Percentiles rank a stretch among this genome's conserved stretches.
These are phyloP conservation scores for Agonopterix arenella DNA, from an alignment of 2,888 invertebrate species.

Conservation along the genomic window DNA sequence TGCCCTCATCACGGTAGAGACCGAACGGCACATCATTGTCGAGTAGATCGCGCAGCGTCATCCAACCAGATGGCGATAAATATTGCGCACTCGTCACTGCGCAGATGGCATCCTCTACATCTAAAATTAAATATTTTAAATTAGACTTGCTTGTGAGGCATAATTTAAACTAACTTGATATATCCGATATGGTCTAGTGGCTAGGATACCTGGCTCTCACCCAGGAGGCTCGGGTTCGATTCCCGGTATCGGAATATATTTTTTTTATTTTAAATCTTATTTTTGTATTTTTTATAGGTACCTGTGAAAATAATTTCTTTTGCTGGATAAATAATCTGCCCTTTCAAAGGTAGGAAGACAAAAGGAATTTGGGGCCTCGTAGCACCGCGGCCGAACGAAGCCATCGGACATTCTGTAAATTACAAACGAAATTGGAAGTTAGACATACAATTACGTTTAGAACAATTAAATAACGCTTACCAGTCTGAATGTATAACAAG, in stretches of 20 bases:
- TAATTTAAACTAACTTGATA: conserved; percentile 1
- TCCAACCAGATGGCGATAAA: conserved; percentile 87
- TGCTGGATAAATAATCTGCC: conserved; percentile 92
- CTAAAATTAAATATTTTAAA: conserved; percentile 29
- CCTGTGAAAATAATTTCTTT: conserved; percentile 91
- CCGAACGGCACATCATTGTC: conserved; percentile 87
- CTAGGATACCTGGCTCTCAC: conserved; percentile 79
- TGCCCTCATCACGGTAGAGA: conserved; percentile 87
- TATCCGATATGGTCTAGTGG: conserved; percentile 80
- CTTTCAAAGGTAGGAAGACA: conserved; percentile 88
- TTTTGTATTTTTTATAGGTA: not conserved
- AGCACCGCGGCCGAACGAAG: conserved; percentile 82
- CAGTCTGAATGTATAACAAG: too few relatives aligned
- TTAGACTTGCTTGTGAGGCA: not conserved
- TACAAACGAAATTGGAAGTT: conserved; percentile 6
- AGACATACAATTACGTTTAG: too few relatives aligned
- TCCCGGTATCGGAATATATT: conserved; percentile 69
- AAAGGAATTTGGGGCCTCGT: conserved; percentile 87
- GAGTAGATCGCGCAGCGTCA: conserved; percentile 84
- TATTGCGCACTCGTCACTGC: conserved; percentile 91
- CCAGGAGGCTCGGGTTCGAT: conserved; percentile 79
- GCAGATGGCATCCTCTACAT: conserved; percentile 86
- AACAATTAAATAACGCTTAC: too few relatives aligned
- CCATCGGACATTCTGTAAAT: conserved; percentile 80
- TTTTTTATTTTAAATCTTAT: conserved; percentile 18